Base-by-base conservation (phyloP, 2,797 vertebrate genomes). In the Hoplostethus mediterraneus region DNA sequence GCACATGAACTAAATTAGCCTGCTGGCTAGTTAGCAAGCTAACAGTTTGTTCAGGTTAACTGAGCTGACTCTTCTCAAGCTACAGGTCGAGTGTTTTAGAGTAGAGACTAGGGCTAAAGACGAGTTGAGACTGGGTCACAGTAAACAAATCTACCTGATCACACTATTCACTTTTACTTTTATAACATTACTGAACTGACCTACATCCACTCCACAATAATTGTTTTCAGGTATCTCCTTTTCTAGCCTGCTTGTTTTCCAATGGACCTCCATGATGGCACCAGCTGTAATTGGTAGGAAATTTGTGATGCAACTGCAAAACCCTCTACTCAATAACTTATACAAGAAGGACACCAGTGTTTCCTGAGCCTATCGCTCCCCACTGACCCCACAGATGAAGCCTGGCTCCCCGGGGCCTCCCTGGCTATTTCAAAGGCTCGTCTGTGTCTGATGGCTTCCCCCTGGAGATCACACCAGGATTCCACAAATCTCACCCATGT, bases 401-500 rank as follows among this genome's bases (percentile, higher is more conserved):
- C 6, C 59, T n/a, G 31, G 17, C 61, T 73, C 75, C 73, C 63
- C 21, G 53, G 72, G 73, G 44, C 44, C 44, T 47, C 25, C 25
- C 2, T 0, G 8, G 25, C n/a, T 54, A 44, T 79, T 87, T 90
- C 77, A 91, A 87, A 88, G 73, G 63, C 68, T 30, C 4, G 51
- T 60, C 79, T 79, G 65, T 67, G 44, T 85, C 69, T 79, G 67
- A 79, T 28, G 67, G 54, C 53, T 64, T 68, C 66, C 75, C 60
- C 49, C n/a, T 45, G 3, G 75, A 84, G 75, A 89, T 91, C 85
- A 81, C 91, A 92, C 88, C 54, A 48, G 61, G 82, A 86, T 83
- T 88, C 83, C 71, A 91, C 83, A 94, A 90, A 87, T 92, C 92
- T 90, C 91, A 92, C 88, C 86, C 67, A 76, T 56, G 67, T 42